phyloP scores from a whole-genome alignment of 1,140 invertebrate genomes.

The Psilanteris sp. region DNA sequence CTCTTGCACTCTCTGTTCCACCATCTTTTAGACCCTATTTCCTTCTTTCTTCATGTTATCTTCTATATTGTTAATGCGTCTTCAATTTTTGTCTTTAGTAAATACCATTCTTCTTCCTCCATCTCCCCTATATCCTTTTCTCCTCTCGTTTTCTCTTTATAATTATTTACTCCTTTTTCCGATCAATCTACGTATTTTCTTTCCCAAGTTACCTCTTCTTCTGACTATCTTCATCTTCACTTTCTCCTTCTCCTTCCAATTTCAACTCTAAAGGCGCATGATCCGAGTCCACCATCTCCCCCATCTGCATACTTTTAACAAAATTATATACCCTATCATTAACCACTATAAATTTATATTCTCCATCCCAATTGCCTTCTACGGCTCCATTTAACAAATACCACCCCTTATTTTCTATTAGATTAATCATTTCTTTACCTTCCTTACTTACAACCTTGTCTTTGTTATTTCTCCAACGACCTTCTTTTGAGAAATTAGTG shows the following conservation, averaged over 20 bases:
- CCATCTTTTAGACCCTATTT: background rate
- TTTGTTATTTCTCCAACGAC: background rate
- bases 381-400: background rate
- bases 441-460: background rate
- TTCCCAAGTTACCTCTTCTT: no score
- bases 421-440: background rate
- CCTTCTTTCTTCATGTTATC: background rate
- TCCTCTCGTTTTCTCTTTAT: no score
- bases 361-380: background rate
- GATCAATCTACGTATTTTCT: no score
- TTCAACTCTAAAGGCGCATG: background rate
- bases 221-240: no score
- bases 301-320: background rate
- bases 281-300: background rate
- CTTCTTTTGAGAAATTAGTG: no score
- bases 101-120: background rate
- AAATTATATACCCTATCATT: background rate
- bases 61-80: background rate
- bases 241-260: background rate
- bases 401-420: conserved; percentile 2
- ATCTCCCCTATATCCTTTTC: no score
- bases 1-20: background rate
- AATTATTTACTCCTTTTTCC: no score
- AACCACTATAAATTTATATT: background rate
- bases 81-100: background rate